Percentiles rank a stretch among this genome's conserved stretches.
Conservation (phyloP, 1,140 invertebrate species). For the Drosophila persimilis region DNA sequence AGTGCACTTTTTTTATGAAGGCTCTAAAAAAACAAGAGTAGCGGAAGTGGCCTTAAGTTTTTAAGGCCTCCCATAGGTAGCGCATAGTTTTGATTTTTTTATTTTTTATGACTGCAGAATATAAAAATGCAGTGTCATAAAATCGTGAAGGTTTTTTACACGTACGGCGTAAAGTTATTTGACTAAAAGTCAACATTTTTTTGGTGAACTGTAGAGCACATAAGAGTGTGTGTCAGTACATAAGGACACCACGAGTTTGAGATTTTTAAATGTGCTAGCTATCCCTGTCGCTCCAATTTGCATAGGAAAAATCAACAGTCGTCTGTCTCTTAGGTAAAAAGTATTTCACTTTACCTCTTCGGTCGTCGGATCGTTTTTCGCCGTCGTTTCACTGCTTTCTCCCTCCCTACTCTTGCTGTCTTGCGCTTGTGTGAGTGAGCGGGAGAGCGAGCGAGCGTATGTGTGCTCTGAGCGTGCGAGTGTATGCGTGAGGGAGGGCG, state of each 20-base stretch:
- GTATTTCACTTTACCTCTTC: conserved; percentile 50
- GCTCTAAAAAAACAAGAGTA: conserved; percentile 50
- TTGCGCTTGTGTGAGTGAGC: conserved; percentile 52
- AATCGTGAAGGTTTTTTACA: conserved; percentile 57
- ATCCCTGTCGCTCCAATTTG: conserved; percentile 61
- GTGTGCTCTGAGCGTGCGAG: conserved; percentile 4
- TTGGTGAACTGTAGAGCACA: conserved; percentile 22
- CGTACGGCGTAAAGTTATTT: conserved; percentile 24
- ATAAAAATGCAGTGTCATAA: conserved; percentile 60
- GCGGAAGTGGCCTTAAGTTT: conserved; percentile 61
- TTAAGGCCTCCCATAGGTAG: conserved; percentile 46
- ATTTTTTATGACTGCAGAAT: conserved; percentile 49
- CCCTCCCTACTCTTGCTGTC: conserved; percentile 12
- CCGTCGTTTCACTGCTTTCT: conserved; percentile 31
- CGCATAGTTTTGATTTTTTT: conserved; percentile 43
- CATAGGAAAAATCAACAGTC: conserved; percentile 53
- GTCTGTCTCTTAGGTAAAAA: conserved; percentile 50
- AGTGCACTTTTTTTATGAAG: conserved; percentile 66
- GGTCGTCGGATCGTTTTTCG: conserved; percentile 50
- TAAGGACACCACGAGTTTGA: not conserved
- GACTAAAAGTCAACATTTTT: conserved; percentile 41
- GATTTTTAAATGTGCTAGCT: conserved; percentile 13
- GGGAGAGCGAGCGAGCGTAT: conserved; percentile 55
- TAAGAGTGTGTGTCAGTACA: conserved; percentile 7
- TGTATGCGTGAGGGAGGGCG: conserved; percentile 50